Evolutionary conservation across 2,797 vertebrate species (phyloP).

Genomic region (Tiaroga cobitis): DNA sequence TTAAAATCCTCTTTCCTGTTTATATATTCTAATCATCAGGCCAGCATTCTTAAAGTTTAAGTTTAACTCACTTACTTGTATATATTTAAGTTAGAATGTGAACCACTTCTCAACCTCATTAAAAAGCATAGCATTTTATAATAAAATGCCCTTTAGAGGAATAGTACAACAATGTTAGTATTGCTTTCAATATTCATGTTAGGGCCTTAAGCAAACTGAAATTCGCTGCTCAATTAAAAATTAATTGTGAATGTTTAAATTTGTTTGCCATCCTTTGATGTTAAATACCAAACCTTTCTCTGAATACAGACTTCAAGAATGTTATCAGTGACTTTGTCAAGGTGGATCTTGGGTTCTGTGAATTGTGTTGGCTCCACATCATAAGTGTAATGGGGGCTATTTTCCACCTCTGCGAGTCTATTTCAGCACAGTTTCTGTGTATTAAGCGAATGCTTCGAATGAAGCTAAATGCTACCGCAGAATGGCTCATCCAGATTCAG

Average conservation of each 20-base stretch:
- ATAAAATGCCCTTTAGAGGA: not conserved
- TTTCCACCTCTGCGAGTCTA: not conserved
- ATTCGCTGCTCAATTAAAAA: not conserved
- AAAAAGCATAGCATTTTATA: not conserved
- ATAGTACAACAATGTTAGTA: not conserved
- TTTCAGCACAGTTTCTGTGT: not conserved
- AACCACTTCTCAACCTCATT: not conserved
- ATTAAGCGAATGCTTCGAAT: not conserved
- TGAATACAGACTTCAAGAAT: not conserved
- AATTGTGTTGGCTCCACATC: not conserved
- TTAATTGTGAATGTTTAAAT: not conserved
- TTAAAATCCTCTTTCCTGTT: too few relatives aligned
- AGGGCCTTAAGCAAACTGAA: not conserved
- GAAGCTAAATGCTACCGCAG: not conserved
- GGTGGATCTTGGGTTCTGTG: not conserved
- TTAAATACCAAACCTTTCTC: not conserved
- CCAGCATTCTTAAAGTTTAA: too few relatives aligned
- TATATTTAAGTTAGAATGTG: not conserved
- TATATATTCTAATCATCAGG: too few relatives aligned
- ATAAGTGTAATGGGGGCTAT: slow-evolving; percentile 7
- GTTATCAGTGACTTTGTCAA: not conserved
- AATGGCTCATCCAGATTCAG: slow-evolving; percentile 33
- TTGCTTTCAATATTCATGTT: not conserved
- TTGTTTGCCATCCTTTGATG: not conserved
- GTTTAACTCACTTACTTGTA: too few relatives aligned